Evolutionary conservation across 2,797 vertebrate species (phyloP), one percentile per base, ranked within the genome.

Genomic region (Alcedo atthis): DNA sequence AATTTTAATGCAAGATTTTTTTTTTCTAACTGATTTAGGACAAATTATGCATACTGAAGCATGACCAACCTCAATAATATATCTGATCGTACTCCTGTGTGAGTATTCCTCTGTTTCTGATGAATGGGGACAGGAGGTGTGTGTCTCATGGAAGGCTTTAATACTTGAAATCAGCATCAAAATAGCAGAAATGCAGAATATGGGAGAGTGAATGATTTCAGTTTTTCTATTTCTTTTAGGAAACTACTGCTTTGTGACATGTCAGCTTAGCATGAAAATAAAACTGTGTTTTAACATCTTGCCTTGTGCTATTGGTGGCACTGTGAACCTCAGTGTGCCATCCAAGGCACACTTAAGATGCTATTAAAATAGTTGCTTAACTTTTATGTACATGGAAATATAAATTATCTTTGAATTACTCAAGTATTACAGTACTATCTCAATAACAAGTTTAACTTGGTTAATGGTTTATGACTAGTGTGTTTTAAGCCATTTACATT

Each of bases 331-430:
- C 24, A 40, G 25, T 12, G 25, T 76, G 37, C 15, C 1, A 2
- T 58, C 28, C 18, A 48, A 81, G 43, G 18, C 22, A 42, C 15
- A 11, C 9, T 70, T 70, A 58, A 1, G 58, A 58, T 75, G 32
- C 26, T 71, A 66, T 78, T 89, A 43, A 67, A 85, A 87, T 28
- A 22, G 5, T 35, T 62, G 15, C 1, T 70, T 17, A 43, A 18
- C 16, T 81, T 85, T 92, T 87, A 85, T 77, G 54, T 78, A 89
- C 89, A 91, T 69, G n/a, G 20, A 78, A 66, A 64, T 76, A 71
- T 58, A 66, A 79, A 78, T 87, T 12, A 61, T 43, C 16, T 54
- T 59, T 83, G 30, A 71, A 61, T 80, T 77, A n/a, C 28, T 20
- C 75, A 74, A 86, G 69, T 15, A 33, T 59, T 73, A 49, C 45